These are phyloP conservation scores for Leptopterna dolabrata DNA, from an alignment of 2,888 invertebrate genomes.

Conservation along the genomic window DNA sequence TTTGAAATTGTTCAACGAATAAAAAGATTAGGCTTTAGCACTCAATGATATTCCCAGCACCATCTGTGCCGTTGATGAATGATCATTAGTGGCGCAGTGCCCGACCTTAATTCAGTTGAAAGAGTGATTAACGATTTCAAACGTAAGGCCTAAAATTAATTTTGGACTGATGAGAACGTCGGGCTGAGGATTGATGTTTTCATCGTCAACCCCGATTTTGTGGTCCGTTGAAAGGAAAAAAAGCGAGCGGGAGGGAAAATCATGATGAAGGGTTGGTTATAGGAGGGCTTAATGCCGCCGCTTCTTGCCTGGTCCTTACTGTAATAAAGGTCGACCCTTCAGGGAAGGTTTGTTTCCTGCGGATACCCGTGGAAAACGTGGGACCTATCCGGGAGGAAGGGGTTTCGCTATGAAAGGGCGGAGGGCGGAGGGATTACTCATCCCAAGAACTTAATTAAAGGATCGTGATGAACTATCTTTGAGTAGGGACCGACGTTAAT, in stretches of 20 bases:
- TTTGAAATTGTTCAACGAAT: too few species aligned
- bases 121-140: background rate
- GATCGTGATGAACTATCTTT: constrained; percentile 40
- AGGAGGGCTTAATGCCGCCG: background rate
- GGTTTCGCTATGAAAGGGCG: background rate
- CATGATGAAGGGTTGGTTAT: background rate
- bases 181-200: background rate
- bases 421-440: background rate
- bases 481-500: constrained; percentile 37
- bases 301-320: background rate
- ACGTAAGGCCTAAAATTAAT: background rate
- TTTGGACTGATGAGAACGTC: background rate
- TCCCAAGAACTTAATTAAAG: constrained; percentile 23
- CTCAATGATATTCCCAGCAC: too few species aligned
- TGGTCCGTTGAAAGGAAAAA: background rate
- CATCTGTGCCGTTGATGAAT: background rate
- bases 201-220: background rate
- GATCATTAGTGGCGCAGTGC: background rate
- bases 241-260: background rate
- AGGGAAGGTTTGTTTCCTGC: constrained; percentile 31
- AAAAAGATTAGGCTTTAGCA: too few species aligned
- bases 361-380: constrained; percentile 4
- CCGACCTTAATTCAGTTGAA: background rate
- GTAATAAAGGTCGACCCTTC: background rate
- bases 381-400: background rate